Conservation (phyloP, 2,888 invertebrate species). For the Pachliopta kotzebuea region DNA sequence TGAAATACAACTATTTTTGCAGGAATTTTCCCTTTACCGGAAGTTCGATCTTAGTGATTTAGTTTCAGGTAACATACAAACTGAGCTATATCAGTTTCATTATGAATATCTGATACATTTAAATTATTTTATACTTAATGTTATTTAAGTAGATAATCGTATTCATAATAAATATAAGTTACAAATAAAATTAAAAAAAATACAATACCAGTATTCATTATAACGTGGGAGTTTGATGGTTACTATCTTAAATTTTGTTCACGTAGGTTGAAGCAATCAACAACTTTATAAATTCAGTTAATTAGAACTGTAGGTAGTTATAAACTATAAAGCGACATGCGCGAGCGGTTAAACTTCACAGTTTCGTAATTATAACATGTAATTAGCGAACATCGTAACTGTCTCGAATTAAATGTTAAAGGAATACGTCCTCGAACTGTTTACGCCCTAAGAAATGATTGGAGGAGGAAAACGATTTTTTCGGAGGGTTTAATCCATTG, state of each 20-base stretch:
- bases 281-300: slow-evolving; percentile 26
- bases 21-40: too few species aligned
- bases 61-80: too few species aligned
- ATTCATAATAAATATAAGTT: background rate
- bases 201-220: background rate
- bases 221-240: slow-evolving; percentile 4
- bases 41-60: too few species aligned
- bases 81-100: too few species aligned
- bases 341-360: background rate
- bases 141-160: too few species aligned
- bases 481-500: background rate
- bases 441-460: background rate
- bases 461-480: background rate
- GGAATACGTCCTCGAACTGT: background rate
- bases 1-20: too few species aligned
- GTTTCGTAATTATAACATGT: slow-evolving; percentile 16
- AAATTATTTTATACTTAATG: too few species aligned
- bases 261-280: slow-evolving; percentile 15
- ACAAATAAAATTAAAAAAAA: background rate
- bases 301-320: slow-evolving; percentile 19
- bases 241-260: slow-evolving; percentile 17
- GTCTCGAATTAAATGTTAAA: background rate
- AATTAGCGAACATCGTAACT: slow-evolving; percentile 3
- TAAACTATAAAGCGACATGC: slow-evolving; percentile 14
- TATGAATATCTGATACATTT: too few species aligned